Conservation (phyloP, 2,888 invertebrate genomes). For the Drosophila villosipedis region DNA sequence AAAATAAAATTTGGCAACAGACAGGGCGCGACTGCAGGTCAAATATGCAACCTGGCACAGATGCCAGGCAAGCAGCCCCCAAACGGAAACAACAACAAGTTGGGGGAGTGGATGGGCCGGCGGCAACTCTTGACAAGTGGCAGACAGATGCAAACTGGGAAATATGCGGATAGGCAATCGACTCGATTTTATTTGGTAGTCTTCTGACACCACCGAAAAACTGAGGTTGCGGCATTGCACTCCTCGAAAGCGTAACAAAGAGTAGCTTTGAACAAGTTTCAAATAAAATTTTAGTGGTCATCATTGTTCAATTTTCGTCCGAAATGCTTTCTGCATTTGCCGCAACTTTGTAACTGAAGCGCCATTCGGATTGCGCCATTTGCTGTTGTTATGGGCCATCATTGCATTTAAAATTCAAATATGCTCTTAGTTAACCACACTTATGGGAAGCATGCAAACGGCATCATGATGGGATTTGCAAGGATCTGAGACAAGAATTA, state of each 20-base stretch:
- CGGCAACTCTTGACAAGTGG: constrained; percentile 54
- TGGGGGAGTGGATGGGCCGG: background rate
- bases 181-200: constrained; percentile 64
- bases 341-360: constrained; percentile 1
- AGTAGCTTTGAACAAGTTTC: constrained; percentile 45
- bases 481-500: background rate
- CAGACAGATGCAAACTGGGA: constrained; percentile 72
- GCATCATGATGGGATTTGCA: constrained; percentile 36
- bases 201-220: constrained; percentile 34
- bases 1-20: constrained; percentile 77
- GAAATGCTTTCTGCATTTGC: constrained; percentile 12
- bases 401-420: constrained; percentile 71
- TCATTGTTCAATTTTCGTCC: constrained; percentile 53
- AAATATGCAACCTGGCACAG: constrained; percentile 54
- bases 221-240: constrained; percentile 4
- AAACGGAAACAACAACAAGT: constrained; percentile 22
- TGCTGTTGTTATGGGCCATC: constrained; percentile 48
- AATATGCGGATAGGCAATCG: constrained; percentile 74
- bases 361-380: constrained; percentile 1
- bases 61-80: constrained; percentile 31
- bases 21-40: constrained; percentile 40
- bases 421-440: constrained; percentile 63
- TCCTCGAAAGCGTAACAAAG: constrained; percentile 21
- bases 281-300: constrained; percentile 60
- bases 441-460: constrained; percentile 45